A percentile compares a stretch with the other conserved stretches of the same genome.
phyloP scores from a whole-genome alignment of 2,888 invertebrate genomes.

The Mesorhabditis spiculigera region DNA sequence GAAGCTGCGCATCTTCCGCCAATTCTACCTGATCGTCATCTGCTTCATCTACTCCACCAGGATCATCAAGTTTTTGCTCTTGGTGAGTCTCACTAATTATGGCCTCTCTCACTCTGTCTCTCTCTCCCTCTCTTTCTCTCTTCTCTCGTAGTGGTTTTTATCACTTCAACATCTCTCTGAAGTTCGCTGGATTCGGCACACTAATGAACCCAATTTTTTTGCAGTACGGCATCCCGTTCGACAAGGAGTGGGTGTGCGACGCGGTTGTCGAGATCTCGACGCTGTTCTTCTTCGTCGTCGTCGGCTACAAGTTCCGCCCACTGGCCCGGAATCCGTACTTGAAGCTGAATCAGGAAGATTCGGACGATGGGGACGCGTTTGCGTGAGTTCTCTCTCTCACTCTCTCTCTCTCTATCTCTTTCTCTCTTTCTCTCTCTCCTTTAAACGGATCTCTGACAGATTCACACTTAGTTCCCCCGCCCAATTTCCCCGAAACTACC shows the following conservation, averaged over 20 bases:
- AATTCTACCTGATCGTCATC: slow-evolving; percentile 92
- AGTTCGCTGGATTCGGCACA: background rate
- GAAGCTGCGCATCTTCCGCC: slow-evolving; percentile 82
- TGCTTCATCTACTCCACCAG: slow-evolving; percentile 96
- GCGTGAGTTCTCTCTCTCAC: slow-evolving; percentile 10
- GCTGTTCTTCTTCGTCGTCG: slow-evolving; percentile 84
- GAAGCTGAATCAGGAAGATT: slow-evolving; percentile 32
- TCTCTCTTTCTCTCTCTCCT: too few relatives aligned
- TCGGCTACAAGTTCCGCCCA: slow-evolving; percentile 40
- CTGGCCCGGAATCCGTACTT: slow-evolving; percentile 48
- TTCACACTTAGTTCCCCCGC: too few relatives aligned
- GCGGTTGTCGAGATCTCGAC: slow-evolving; percentile 86
- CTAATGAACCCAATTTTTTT: slow-evolving; percentile 22
- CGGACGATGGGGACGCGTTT: slow-evolving; percentile 30
- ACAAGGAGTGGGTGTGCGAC: slow-evolving; percentile 92
- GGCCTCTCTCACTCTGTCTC: too few relatives aligned
- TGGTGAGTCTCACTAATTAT: slow-evolving; percentile 65
- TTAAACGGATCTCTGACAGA: too few relatives aligned
- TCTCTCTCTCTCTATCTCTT: too few relatives aligned
- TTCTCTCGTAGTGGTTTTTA: too few relatives aligned
- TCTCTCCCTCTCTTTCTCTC: too few relatives aligned
- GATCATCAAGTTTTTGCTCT: slow-evolving; percentile 86
- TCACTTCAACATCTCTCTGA: too few relatives aligned
- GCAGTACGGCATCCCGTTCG: slow-evolving; percentile 91
- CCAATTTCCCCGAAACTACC: too few relatives aligned